These are phyloP conservation scores for Corvus cornix DNA, from an alignment of 2,113 vertebrate genomes.

Conservation along the genomic window DNA sequence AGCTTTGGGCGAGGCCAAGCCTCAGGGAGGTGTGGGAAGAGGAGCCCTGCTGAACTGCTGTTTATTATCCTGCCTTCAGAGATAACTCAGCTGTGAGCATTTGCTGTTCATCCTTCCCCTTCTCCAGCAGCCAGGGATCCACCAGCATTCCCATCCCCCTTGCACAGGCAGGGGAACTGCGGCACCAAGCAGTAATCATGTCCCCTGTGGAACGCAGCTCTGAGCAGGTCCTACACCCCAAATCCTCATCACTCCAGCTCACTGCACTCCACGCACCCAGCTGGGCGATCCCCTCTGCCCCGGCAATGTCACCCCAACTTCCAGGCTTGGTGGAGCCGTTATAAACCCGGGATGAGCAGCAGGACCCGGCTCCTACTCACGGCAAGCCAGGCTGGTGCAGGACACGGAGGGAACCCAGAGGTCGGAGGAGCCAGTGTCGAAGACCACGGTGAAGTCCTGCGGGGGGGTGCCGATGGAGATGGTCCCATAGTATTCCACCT, in stretches of 20 bases:
- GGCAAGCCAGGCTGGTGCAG: constrained; percentile 64
- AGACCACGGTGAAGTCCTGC: constrained; percentile 69
- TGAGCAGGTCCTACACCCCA: not conserved
- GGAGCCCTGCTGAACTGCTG: not conserved
- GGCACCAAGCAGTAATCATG: not conserved
- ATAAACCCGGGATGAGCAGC: rapidly evolving
- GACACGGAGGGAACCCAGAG: constrained; percentile 73
- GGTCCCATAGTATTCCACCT: constrained; percentile 69
- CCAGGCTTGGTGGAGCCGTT: rapidly evolving
- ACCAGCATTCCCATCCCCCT: not conserved
- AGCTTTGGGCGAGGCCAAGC: not conserved
- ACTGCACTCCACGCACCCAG: rapidly evolving
- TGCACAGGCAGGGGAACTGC: not conserved
- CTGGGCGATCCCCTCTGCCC: rapidly evolving
- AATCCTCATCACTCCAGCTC: rapidly evolving
- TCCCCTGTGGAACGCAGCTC: not conserved
- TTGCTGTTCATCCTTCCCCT: not conserved
- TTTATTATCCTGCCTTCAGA: not conserved
- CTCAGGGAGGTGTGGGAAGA: not conserved
- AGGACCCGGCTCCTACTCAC: constrained; percentile 30
- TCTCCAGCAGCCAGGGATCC: not conserved
- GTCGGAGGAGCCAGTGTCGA: constrained; percentile 70
- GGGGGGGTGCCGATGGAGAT: constrained; percentile 67
- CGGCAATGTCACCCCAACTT: not conserved
- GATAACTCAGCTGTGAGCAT: not conserved